Percentiles rank a stretch among this genome's conserved stretches.
Conservation (phyloP, 1,140 invertebrate species). For the Amphibalanus amphitrite region DNA sequence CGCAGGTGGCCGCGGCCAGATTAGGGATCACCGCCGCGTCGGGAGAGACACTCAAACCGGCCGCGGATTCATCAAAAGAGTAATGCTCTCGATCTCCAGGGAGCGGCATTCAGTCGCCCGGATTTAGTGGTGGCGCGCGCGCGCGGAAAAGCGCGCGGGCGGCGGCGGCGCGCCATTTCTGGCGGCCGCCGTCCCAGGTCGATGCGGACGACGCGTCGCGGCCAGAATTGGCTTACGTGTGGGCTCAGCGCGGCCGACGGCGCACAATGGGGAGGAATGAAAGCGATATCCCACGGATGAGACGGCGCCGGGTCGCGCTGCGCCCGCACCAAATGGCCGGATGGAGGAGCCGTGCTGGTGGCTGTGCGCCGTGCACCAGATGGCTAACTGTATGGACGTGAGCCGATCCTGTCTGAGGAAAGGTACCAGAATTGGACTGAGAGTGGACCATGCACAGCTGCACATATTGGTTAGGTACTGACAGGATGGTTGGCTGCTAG, state of each 20-base stretch:
- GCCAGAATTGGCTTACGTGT: background rate
- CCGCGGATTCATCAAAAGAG: background rate
- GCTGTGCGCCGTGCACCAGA: too few relatives aligned
- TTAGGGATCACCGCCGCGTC: background rate
- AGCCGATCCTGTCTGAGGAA: too few relatives aligned
- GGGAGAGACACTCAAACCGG: constrained; percentile 1
- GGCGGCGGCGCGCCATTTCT: background rate
- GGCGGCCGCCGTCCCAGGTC: background rate
- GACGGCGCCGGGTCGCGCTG: too few relatives aligned
- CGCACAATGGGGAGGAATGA: background rate
- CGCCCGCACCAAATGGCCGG: too few relatives aligned
- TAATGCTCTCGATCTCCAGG: background rate
- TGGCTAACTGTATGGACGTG: too few relatives aligned
- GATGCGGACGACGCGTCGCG: background rate
- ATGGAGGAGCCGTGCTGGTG: too few relatives aligned
- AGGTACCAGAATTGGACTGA: too few relatives aligned
- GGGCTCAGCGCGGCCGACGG: background rate
- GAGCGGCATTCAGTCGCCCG: background rate
- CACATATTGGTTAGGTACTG: too few relatives aligned
- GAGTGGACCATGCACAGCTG: too few relatives aligned
- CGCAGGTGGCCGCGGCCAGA: constrained; percentile 1
- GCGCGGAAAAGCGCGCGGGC: background rate
- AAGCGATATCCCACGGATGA: background rate
- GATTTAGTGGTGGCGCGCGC: background rate
- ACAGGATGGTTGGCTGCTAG: too few relatives aligned